Evolutionary conservation across 2,113 vertebrate species (phyloP).

Genomic region (Burhinus oedicnemus): DNA sequence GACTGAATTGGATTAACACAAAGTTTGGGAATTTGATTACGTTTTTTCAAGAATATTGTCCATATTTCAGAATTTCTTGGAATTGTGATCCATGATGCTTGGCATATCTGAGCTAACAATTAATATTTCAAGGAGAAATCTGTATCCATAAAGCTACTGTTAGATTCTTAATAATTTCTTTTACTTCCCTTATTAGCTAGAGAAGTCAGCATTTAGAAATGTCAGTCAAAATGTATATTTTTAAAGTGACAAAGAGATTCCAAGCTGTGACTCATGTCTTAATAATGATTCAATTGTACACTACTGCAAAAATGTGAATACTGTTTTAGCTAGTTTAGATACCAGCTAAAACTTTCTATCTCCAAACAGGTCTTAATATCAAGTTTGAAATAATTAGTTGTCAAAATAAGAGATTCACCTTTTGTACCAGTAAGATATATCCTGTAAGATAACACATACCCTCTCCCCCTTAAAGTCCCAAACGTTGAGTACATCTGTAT

Average conservation of each 20-base stretch:
- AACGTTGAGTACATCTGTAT: neutral
- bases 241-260: neutral
- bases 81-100: neutral
- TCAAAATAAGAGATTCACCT: neutral
- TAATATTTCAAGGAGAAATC: neutral
- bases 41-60: neutral
- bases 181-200: neutral
- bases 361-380: neutral
- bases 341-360: neutral
- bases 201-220: neutral
- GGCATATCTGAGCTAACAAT: neutral
- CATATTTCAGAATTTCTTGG: neutral
- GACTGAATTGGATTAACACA: neutral
- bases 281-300: neutral
- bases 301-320: neutral
- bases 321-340: neutral
- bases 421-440: neutral
- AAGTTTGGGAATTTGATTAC: neutral
- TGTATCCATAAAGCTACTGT: neutral
- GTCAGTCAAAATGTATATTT: neutral
- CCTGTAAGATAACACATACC: neutral
- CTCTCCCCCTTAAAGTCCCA: neutral
- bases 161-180: neutral
- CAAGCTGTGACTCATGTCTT: neutral
- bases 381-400: neutral